These are phyloP conservation scores for Catostomus latipinnis DNA, from an alignment of 2,797 vertebrate species.

Conservation along the genomic window DNA sequence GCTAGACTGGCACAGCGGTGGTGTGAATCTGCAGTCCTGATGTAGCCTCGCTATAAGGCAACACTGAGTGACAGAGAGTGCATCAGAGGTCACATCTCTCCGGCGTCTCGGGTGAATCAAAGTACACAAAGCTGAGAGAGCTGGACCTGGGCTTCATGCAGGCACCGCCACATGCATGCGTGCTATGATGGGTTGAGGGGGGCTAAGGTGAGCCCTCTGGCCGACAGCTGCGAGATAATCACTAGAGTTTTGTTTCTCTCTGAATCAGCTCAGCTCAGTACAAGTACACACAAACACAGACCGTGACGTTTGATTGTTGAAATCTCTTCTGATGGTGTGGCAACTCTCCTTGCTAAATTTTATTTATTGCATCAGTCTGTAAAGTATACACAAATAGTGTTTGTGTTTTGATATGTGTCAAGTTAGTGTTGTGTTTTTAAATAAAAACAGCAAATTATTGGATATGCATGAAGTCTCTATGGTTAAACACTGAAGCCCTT, in stretches of 20 bases:
- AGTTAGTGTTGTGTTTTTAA: not conserved
- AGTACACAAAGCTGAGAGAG: slow-evolving; percentile 1
- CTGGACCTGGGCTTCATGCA: not conserved
- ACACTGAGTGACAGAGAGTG: slow-evolving; percentile 34
- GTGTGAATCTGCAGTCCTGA: slow-evolving; percentile 51
- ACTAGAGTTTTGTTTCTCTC: slow-evolving; percentile 9
- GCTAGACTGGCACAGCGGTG: slow-evolving; percentile 47
- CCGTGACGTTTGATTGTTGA: not conserved
- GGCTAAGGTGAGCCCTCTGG: slow-evolving; percentile 27
- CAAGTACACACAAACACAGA: not conserved
- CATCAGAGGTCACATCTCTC: slow-evolving; percentile 41
- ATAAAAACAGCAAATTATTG: not conserved
- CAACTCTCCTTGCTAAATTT: not conserved
- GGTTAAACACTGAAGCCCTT: not conserved
- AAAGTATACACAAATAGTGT: not conserved
- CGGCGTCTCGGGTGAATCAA: slow-evolving; percentile 32
- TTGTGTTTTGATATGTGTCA: slow-evolving; percentile 1
- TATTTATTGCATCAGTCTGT: slow-evolving; percentile 1
- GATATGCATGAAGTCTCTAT: not conserved
- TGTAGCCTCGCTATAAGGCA: slow-evolving; percentile 50
- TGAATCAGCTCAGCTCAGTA: slow-evolving; percentile 8
- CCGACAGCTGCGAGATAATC: slow-evolving; percentile 41
- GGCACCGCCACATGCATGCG: not conserved
- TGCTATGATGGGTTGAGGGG: not conserved
- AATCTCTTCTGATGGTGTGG: not conserved